phyloP scores from a whole-genome alignment of 2,888 invertebrate genomes.

The Pandemis corylana region DNA sequence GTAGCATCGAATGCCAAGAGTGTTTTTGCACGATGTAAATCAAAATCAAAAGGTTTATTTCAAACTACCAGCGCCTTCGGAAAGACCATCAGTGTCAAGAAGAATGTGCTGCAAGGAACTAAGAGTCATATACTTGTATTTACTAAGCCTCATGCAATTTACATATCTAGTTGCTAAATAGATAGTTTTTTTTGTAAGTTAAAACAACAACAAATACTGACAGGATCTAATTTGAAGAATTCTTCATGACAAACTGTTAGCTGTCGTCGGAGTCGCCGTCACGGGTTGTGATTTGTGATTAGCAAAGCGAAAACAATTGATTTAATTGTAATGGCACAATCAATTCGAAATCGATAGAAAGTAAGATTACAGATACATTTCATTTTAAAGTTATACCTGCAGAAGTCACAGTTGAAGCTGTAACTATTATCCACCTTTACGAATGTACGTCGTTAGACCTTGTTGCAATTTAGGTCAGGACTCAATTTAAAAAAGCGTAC shows the following conservation, averaged over 20 bases:
- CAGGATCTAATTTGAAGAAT: background rate
- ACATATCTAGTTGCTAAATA: too few species aligned
- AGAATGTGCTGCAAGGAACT: too few species aligned
- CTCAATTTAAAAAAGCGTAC: conserved; percentile 4
- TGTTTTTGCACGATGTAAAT: background rate
- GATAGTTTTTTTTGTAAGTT: too few species aligned
- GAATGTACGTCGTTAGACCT: conserved; percentile 2
- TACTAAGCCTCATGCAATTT: too few species aligned
- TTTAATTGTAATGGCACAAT: conserved; percentile 7
- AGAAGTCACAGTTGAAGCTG: background rate
- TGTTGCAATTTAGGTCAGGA: conserved; percentile 4
- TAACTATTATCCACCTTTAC: conserved; percentile 4
- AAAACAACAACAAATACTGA: background rate
- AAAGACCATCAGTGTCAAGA: too few species aligned
- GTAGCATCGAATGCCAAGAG: background rate
- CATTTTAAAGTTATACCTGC: background rate
- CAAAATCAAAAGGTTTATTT: too few species aligned
- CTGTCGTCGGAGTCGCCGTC: background rate
- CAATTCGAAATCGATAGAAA: conserved; percentile 7
- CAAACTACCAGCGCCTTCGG: too few species aligned
- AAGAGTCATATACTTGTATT: too few species aligned
- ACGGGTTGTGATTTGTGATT: background rate
- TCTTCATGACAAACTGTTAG: background rate
- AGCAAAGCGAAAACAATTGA: conserved; percentile 7
- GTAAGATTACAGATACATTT: background rate